Evolutionary conservation across 2,888 invertebrate species (phyloP).

Genomic region (Conomelus anceps): DNA sequence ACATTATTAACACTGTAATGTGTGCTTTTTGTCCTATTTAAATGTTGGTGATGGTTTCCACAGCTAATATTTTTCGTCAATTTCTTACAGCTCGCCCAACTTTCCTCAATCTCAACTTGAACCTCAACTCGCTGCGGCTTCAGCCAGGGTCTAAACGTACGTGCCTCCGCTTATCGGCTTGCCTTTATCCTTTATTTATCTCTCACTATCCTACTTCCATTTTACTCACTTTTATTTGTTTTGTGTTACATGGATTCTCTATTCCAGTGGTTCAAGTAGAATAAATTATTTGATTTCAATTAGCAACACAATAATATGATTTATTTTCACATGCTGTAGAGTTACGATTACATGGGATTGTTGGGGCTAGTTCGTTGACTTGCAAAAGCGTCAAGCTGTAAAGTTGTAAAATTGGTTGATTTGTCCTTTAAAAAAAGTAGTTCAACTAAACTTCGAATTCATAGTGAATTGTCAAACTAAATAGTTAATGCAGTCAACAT

Average conservation of each 20-base stretch:
- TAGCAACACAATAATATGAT: too few species aligned
- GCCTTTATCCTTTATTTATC: constrained; percentile 16
- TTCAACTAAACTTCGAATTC: too few species aligned
- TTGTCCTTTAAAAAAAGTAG: too few species aligned
- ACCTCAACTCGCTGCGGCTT: constrained; percentile 83
- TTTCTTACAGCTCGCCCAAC: constrained; percentile 92
- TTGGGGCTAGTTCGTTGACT: too few species aligned
- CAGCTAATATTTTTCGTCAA: not conserved
- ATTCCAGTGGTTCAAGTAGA: not conserved
- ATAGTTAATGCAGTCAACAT: too few species aligned
- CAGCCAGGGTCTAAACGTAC: constrained; percentile 78
- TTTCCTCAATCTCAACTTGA: constrained; percentile 95
- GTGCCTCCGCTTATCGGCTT: constrained; percentile 43
- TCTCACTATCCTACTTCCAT: constrained; percentile 5
- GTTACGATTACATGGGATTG: too few species aligned
- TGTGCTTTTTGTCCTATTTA: constrained; percentile 15
- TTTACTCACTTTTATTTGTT: constrained; percentile 36
- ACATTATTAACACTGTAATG: constrained; percentile 5
- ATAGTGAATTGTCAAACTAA: too few species aligned
- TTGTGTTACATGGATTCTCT: constrained; percentile 33
- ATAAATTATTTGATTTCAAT: too few species aligned
- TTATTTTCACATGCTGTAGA: too few species aligned
- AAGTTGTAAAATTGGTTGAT: too few species aligned
- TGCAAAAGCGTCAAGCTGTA: too few species aligned
- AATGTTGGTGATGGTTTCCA: constrained; percentile 27